Evolutionary conservation across 1,140 invertebrate genomes (phyloP), one percentile per base, ranked within the genome.

Genomic region (Camponotus pennsylvanicus): DNA sequence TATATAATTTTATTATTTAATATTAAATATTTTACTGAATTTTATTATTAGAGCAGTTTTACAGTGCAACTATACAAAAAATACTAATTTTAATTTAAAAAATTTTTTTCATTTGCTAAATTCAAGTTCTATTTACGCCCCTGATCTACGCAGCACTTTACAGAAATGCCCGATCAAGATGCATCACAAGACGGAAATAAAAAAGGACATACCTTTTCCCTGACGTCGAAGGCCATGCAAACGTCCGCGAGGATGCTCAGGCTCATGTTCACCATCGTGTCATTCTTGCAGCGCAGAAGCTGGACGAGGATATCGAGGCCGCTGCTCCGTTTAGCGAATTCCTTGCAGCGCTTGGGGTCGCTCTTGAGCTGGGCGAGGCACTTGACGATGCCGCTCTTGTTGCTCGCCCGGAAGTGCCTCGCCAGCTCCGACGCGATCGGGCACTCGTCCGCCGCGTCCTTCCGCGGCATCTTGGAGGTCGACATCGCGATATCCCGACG

Each of bases 211-310:
- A 94, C 94, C 92, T 94, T 87, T 59, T 93, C 70, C 70, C 93
- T 92, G 18, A 90, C 82, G 13, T 92, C 91, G 0, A 80, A 80
- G 11, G 71, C 63, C 37, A 93, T 86, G 55, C 93, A 95, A 5
- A 87, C 89, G 63, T 94, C 91, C 9, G 93, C 94, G 11, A 95
- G 69, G 32, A 95, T 91, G 52, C 94, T 95, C 3, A 95, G 71
- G 2, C 91, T 86, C 11, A 90, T 79, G 73, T 94, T 94, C 32
- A 94, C 61, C 61, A 94, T 89, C 61, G 90, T 87, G 0, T 79
- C 55, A 69, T 93, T 92, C 61, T 91, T 88, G 76, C 79, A 92
- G 3, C 82, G 79, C 8, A 95, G 78, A 49, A 93, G 86, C 49
- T 91, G 79, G 2, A 94, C 82, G 64, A 94, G 89, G 40, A 92